Evolutionary conservation across 1,140 invertebrate genomes (phyloP), one percentile per base, ranked within the genome.

Genomic region (Drosophila pachea): DNA sequence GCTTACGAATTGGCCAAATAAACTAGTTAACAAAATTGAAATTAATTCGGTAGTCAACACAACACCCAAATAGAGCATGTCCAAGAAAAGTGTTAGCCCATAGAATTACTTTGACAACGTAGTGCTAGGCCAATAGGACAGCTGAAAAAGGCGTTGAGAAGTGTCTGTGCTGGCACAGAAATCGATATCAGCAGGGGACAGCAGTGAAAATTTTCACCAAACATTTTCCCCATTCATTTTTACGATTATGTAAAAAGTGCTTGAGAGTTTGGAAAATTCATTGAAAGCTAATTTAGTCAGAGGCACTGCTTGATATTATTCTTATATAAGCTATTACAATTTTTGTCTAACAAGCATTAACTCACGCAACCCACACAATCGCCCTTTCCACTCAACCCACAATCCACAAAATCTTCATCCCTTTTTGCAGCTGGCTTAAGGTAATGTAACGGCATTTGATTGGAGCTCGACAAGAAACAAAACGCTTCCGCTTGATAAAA

Each of bases 1-100:
- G 9, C 42, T 38, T 54, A 29, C 35, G 11, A 60, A 59, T 42
- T 63, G 59, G 16, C 36, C 16, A 32, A 68, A 22, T 11, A 31
- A 49, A 55, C 43, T 2, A 64, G 52, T 36, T 50, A 12, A 35
- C 7, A 16, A 9, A 14, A 31, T 40, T 58, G 35, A 33, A 52
- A 64, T 42, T 54, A 59, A 42, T 32, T 16, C 52, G 55, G 35
- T 43, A 43, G 40, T 14, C 50, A 11, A 43, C 35, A 32, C 40
- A 16, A 29, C 12, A 43, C 35, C 36, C 40, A 16, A 29, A 16
- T 11, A 47, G 55, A 54, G 48, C 50, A 86, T 86, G 78, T 78
- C 82, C 32, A 88, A 88, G 54, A 86, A 88, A 68, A 88, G 78
- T 86, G 86, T 88, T 88, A 88, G 86, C 72, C 38, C 7, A 14